phyloP scores from a whole-genome alignment of 1,140 invertebrate genomes.

The Colletes gigas region DNA sequence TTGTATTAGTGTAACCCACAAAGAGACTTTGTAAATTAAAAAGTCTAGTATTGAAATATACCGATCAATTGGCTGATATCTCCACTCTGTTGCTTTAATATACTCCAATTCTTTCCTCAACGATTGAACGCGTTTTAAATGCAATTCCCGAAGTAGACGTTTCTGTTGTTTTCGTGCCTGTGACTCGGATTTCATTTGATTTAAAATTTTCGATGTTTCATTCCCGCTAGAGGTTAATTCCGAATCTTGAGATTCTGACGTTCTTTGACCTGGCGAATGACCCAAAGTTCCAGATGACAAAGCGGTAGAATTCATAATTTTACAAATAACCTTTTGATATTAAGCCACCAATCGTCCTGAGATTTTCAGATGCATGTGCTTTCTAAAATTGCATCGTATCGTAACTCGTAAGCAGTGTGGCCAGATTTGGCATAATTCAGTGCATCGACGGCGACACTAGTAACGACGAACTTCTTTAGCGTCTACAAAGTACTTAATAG shows the following conservation, averaged over 20 bases:
- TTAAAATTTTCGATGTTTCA: slow-evolving; percentile 74
- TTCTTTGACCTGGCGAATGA: slow-evolving; percentile 71
- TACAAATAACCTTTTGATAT: background rate
- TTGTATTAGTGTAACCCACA: background rate
- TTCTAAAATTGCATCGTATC: background rate
- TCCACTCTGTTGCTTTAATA: slow-evolving; percentile 86
- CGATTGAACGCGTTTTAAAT: slow-evolving; percentile 84
- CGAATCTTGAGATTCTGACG: slow-evolving; percentile 73
- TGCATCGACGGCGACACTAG: too few relatives aligned
- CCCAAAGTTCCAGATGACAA: slow-evolving; percentile 73
- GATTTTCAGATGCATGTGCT: background rate
- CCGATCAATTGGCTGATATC: slow-evolving; percentile 83
- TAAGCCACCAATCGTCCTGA: background rate
- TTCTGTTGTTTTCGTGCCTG: slow-evolving; percentile 75
- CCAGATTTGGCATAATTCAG: too few relatives aligned
- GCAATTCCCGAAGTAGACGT: slow-evolving; percentile 77
- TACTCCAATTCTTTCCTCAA: slow-evolving; percentile 86
- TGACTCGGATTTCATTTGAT: slow-evolving; percentile 76
- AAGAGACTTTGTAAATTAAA: background rate
- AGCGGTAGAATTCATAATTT: slow-evolving; percentile 75
- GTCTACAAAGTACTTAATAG: too few relatives aligned
- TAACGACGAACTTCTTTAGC: too few relatives aligned
- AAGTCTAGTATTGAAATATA: slow-evolving; percentile 40
- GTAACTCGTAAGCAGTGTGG: too few relatives aligned
- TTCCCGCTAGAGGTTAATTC: slow-evolving; percentile 70